Evolutionary conservation across 2,797 vertebrate species (phyloP), one percentile per base, ranked within the genome.

Genomic region (Gymnoscopelus braueri): DNA sequence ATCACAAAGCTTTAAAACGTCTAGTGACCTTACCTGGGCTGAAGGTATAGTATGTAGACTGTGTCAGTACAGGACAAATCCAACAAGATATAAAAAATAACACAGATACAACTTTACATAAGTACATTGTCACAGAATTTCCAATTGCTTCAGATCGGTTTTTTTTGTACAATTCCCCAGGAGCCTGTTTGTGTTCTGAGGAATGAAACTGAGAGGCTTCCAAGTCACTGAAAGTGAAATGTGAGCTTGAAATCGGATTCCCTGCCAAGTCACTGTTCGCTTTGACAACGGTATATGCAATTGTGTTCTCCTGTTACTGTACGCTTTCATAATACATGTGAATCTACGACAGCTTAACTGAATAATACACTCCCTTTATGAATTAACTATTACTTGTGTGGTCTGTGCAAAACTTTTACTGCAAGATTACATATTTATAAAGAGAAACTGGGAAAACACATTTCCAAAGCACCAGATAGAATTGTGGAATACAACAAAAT

Each of bases 211-310:
- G 80, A 92, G 79, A 89, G 81, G 78, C 63, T 72, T 60, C 80
- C 67, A 5, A 72, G 84, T 84, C 75, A 77, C 75, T 85, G 86
- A 93, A 90, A 93, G 91, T 90, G 93, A 93, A 94, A 92, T 80
- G 63, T 53, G 84, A 90, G 77, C 84, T 82, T 5, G 92, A 80
- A 93, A 95, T 72, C 63, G 49, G 89, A 95, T 71, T 80, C 91
- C 79, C 39, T 44, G 39, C 39, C 6, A 54, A 65, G 53, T 61
- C 74, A 58, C 11, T 58, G 78, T 84, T 63, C 49, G 23, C 23
- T 58, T 77, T 82, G 82, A 80, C 81, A 87, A 78, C 73, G 79
- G 82, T 74, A 81, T 78, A 80, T 78, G 63, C 71, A 77, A 26
- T 71, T 80, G 83, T 71, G 77, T 81, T 87, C 85, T 84, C 68